Evolutionary conservation across 2,888 invertebrate genomes (phyloP), one percentile per base, ranked within the genome.

Genomic region (Trachelus troglodyta): DNA sequence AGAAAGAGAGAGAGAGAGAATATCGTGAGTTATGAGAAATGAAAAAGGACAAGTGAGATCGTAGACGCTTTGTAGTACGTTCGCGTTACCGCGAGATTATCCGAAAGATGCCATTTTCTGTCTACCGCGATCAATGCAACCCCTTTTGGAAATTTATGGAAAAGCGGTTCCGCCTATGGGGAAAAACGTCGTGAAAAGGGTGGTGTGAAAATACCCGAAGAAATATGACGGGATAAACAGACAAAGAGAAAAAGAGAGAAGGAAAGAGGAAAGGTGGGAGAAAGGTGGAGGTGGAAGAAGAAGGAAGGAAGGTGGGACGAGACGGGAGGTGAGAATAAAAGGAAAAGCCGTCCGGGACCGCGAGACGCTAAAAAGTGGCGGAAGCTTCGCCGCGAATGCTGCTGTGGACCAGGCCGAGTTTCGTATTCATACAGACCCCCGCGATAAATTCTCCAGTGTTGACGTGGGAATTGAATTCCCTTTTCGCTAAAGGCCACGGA

Each of bases 401-500:
- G 35, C 33, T 35, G 35, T 12, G 78, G 79, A 80, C 75, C 74
- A 73, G 74, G 76, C 31, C 4, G 79, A 85, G 83, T 87, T 85
- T 86, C 80, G 85, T 85, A 87, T 87, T 87, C 86, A 85, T 83
- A 81, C 84, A 77, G 76, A 81, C 75, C 79, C 81, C 74, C 75
- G 83, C 87, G 85, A 90, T 89, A 89, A 90, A 90, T 90, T 89
- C 87, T 85, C 83, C 82, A 81, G 84, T 84, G 88, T 86, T 88
- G 87, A 87, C 87, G 85, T 82, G 88, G 83, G 87, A 89, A 90
- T 89, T 89, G 88, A 90, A 90, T 89, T 89, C 85, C 80, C 81
- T 83, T 78, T 78, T 78, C 81, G 80, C 80, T 76, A 69, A 71
- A 40, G 74, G 79, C 79, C 31, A 69, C 77, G 74, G 69, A 76